Evolutionary conservation across 2,797 vertebrate genomes (phyloP).

Genomic region (Synaphobranchus kaupii): DNA sequence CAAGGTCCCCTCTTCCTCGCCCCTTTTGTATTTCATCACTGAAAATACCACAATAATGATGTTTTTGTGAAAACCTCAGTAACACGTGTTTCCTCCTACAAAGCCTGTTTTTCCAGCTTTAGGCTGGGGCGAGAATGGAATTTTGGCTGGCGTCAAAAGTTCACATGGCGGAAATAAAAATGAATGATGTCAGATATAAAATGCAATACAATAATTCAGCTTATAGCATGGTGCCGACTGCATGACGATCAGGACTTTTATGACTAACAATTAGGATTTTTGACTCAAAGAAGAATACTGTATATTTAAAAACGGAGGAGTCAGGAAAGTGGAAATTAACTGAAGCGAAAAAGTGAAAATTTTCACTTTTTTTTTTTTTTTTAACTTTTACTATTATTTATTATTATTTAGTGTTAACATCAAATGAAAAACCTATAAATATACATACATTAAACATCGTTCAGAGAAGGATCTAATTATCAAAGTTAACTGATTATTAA

Average conservation of each 20-base stretch:
- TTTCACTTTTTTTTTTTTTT: too few species aligned
- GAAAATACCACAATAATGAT: constrained; percentile 43
- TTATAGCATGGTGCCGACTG: not conserved
- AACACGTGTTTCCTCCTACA: not conserved
- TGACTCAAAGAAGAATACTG: not conserved
- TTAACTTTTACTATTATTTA: too few species aligned
- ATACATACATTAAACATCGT: too few species aligned
- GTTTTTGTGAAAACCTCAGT: not conserved
- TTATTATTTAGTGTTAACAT: too few species aligned
- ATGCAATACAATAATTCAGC: not conserved
- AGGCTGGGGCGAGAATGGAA: not conserved
- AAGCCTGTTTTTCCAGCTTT: not conserved
- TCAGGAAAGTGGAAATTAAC: too few species aligned
- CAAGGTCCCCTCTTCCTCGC: constrained; percentile 89
- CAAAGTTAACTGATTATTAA: too few species aligned
- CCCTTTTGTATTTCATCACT: constrained; percentile 95
- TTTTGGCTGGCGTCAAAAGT: not conserved
- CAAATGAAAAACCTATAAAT: too few species aligned
- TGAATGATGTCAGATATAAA: not conserved
- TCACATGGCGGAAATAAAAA: not conserved
- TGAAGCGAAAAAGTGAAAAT: too few species aligned
- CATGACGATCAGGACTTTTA: not conserved
- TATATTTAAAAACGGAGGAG: not conserved
- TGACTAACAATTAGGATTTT: not conserved
- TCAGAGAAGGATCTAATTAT: too few species aligned